phyloP scores from a whole-genome alignment of 2,888 invertebrate species.

The Chloroclystis v-ata region DNA sequence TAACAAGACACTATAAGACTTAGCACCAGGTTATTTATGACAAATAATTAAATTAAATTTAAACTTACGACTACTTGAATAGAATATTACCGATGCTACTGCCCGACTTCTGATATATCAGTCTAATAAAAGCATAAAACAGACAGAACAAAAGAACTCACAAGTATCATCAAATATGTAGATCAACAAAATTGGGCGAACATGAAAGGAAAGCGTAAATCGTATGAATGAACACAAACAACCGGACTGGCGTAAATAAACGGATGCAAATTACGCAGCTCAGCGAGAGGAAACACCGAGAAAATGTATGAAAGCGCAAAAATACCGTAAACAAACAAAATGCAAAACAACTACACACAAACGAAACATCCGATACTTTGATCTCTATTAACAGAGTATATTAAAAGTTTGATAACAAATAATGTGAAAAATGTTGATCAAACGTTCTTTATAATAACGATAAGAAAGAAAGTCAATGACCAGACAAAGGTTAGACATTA shows the following conservation, averaged over 20 bases:
- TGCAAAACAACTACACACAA: conserved; percentile 2
- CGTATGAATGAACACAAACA: conserved; percentile 47
- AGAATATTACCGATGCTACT: too few relatives aligned
- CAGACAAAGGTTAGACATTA: conserved; percentile 1
- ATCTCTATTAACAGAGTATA: too few relatives aligned
- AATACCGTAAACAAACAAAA: conserved; percentile 19
- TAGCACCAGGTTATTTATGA: conserved; percentile 5
- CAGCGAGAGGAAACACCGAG: conserved; percentile 47
- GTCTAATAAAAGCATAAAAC: not conserved
- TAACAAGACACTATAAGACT: conserved; percentile 4
- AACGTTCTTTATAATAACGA: not conserved
- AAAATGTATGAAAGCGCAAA: conserved; percentile 43
- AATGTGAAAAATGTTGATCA: not conserved
- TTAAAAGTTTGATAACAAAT: too few relatives aligned
- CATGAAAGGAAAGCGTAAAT: conserved; percentile 42
- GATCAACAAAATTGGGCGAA: conserved; percentile 22
- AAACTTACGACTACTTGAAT: too few relatives aligned
- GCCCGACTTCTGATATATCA: too few relatives aligned
- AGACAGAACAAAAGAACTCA: not conserved
- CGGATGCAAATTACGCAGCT: conserved; percentile 47
- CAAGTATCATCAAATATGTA: conserved; percentile 6
- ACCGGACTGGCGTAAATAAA: conserved; percentile 63
- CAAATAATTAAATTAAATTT: not conserved
- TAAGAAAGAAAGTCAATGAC: conserved; percentile 10
- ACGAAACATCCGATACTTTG: conserved; percentile 3